Evolutionary conservation across 2,888 invertebrate genomes (phyloP).

Genomic region (Tetrapedia diversipes): DNA sequence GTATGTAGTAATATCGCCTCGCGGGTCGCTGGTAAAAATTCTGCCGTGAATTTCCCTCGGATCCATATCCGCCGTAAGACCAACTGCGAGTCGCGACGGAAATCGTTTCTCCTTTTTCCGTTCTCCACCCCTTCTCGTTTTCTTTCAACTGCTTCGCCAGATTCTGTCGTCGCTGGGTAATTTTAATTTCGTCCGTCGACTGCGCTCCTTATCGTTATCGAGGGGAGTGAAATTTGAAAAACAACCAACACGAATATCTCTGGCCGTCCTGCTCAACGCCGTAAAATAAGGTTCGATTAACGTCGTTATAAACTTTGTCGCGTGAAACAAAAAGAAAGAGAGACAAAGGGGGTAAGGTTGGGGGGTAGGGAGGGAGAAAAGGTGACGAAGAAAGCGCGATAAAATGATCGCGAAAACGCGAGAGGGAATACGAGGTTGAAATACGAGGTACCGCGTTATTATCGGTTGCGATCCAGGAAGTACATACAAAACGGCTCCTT

Average conservation of each 20-base stretch:
- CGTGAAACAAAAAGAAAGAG: no score
- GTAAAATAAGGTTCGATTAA: no score
- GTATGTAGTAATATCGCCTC: slow-evolving; percentile 57
- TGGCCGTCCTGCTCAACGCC: no score
- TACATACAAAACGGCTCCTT: slow-evolving; percentile 24
- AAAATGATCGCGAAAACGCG: not conserved
- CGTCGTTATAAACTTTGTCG: no score
- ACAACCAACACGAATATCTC: no score
- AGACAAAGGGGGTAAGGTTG: no score
- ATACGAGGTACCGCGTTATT: slow-evolving; percentile 11
- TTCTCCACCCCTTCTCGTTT: no score
- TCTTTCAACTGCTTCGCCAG: not conserved
- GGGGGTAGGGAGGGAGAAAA: no score
- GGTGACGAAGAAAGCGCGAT: not conserved
- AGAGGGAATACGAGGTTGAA: not conserved
- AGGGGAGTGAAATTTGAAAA: no score
- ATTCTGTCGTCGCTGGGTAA: not conserved
- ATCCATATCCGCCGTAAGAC: slow-evolving; percentile 24
- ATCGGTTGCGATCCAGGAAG: slow-evolving; percentile 21
- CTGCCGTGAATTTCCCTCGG: slow-evolving; percentile 22
- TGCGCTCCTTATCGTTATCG: no score
- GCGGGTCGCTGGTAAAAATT: slow-evolving; percentile 51
- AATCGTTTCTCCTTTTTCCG: no score
- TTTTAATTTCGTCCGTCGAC: not conserved
- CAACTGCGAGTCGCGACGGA: not conserved